phyloP scores from a whole-genome alignment of 2,888 invertebrate genomes.

The Lagria hirta region DNA sequence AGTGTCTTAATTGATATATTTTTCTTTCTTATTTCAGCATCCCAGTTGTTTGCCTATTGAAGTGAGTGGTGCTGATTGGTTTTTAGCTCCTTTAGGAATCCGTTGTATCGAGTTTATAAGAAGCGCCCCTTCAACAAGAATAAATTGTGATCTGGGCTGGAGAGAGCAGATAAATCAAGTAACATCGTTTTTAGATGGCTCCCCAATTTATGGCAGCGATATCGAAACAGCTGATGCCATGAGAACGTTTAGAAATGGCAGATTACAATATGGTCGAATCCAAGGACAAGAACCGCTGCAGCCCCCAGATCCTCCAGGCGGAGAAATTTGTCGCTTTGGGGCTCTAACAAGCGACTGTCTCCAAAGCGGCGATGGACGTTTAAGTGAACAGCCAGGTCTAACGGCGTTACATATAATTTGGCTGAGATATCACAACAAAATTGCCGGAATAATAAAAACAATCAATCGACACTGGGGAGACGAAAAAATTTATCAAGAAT shows the following conservation, averaged over 20 bases:
- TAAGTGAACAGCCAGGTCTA: slow-evolving; percentile 79
- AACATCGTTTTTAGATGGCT: slow-evolving; percentile 80
- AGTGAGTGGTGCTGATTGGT: slow-evolving; percentile 71
- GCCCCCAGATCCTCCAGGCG: slow-evolving; percentile 57
- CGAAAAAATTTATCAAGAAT: slow-evolving; percentile 83
- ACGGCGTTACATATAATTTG: slow-evolving; percentile 75
- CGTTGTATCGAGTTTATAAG: slow-evolving; percentile 81
- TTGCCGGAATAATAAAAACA: slow-evolving; percentile 70
- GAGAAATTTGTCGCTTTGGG: slow-evolving; percentile 71
- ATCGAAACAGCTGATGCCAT: slow-evolving; percentile 71
- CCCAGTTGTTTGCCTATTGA: slow-evolving; percentile 84
- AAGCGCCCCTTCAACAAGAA: slow-evolving; percentile 77
- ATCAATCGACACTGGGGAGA: slow-evolving; percentile 87
- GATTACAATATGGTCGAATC: slow-evolving; percentile 46
- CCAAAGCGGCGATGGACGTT: slow-evolving; percentile 74
- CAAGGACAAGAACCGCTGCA: slow-evolving; percentile 62
- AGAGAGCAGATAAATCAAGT: slow-evolving; percentile 84
- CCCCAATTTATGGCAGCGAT: slow-evolving; percentile 79
- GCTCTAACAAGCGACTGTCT: slow-evolving; percentile 76
- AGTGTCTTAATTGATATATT: neutral
- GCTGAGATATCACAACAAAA: slow-evolving; percentile 72
- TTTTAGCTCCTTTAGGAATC: slow-evolving; percentile 70
- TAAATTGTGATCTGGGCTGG: slow-evolving; percentile 79
- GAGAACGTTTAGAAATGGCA: slow-evolving; percentile 75
- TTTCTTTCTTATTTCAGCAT: slow-evolving; percentile 59